Conservation (phyloP, 2,888 invertebrate species). For the Troides oblongomaculatus region DNA sequence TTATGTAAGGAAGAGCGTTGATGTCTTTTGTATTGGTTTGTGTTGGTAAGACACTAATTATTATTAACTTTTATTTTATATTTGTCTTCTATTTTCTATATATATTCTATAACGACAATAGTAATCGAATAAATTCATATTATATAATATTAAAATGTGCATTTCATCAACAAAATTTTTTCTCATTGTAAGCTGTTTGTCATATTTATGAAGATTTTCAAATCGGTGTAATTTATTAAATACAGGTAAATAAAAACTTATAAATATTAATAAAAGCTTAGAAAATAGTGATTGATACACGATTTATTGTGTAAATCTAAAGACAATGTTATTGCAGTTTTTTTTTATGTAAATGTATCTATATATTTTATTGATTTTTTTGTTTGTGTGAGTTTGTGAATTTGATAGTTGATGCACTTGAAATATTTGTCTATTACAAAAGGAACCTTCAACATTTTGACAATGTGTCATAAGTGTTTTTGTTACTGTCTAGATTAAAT, state of each 20-base stretch:
- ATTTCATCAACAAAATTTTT: too few relatives aligned
- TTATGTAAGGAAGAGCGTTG: conserved; percentile 16
- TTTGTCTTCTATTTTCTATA: not conserved
- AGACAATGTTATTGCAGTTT: not conserved
- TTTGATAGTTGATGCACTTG: not conserved
- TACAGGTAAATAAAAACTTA: too few relatives aligned
- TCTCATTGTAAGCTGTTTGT: too few relatives aligned
- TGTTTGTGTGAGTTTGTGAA: not conserved
- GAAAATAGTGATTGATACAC: not conserved
- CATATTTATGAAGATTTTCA: too few relatives aligned
- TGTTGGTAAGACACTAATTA: not conserved
- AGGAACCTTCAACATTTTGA: conserved; percentile 22
- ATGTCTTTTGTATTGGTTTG: conserved; percentile 19
- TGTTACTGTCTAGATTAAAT: conserved; percentile 26
- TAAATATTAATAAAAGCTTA: not conserved
- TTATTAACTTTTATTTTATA: not conserved
- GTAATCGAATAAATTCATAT: too few relatives aligned
- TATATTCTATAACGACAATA: not conserved
- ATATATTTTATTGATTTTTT: too few relatives aligned
- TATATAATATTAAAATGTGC: too few relatives aligned
- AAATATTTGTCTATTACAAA: not conserved
- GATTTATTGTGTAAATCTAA: not conserved
- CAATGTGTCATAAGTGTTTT: conserved; percentile 19
- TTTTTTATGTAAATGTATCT: too few relatives aligned
- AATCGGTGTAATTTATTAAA: too few relatives aligned